A percentile compares a stretch with the other conserved stretches of the same genome.
phyloP scores from a whole-genome alignment of 2,113 vertebrate genomes.

The Peromyscus maniculatus region DNA sequence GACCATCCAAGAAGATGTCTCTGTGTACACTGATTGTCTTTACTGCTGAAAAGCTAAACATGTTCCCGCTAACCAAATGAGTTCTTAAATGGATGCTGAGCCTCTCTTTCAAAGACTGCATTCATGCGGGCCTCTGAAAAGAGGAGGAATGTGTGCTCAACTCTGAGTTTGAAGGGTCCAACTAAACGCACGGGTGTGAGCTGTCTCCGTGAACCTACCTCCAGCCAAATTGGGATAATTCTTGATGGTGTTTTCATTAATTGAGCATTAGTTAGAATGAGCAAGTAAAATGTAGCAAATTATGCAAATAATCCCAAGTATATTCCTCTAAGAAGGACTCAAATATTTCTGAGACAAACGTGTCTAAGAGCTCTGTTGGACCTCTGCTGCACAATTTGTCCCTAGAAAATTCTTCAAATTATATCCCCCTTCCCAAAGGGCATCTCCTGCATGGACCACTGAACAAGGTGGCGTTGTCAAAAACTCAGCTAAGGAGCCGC shows the following conservation, averaged over 20 bases:
- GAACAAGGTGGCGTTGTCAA: not conserved
- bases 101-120: not conserved
- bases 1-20: not conserved
- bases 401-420: slow-evolving; percentile 3
- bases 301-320: slow-evolving; percentile 19
- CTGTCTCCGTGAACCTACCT: not conserved
- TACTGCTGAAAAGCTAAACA: not conserved
- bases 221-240: slow-evolving; percentile 33
- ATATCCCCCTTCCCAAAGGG: not conserved
- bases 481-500: not conserved
- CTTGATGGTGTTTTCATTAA: slow-evolving; percentile 29
- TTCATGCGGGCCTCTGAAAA: not conserved
- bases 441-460: not conserved
- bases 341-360: slow-evolving; percentile 25
- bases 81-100: not conserved
- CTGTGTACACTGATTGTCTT: not conserved
- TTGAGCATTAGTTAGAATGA: slow-evolving; percentile 9
- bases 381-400: not conserved
- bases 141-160: not conserved
- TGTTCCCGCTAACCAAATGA: not conserved
- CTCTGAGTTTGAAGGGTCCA: not conserved
- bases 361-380: not conserved
- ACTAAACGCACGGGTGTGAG: not conserved
- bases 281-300: slow-evolving; percentile 41
- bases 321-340: slow-evolving; percentile 16